Percentiles rank a stretch among this genome's conserved stretches.
Evolutionary conservation across 2,888 invertebrate species (phyloP).

Genomic region (Lutraria lutraria): DNA sequence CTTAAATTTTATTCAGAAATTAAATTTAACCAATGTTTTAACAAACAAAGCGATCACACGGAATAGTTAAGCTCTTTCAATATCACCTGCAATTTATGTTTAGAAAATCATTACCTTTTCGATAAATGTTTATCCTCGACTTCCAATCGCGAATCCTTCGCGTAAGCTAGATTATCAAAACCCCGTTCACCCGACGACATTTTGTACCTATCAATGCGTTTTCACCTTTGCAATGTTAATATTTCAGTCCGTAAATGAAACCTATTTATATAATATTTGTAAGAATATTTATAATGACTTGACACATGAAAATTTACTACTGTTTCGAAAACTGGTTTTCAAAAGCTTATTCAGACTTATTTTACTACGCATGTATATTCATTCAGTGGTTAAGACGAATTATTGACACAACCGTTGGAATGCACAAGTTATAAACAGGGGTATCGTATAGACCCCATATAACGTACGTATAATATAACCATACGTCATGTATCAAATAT

Average conservation of each 20-base stretch:
- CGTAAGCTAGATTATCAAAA: conserved; percentile 4
- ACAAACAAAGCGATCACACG: background rate
- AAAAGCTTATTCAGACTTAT: background rate
- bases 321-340: background rate
- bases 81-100: background rate
- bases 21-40: background rate
- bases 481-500: too few species aligned
- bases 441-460: too few species aligned
- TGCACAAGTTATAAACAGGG: too few species aligned
- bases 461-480: too few species aligned
- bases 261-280: background rate
- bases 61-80: background rate
- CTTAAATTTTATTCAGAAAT: background rate
- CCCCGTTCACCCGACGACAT: background rate
- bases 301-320: background rate
- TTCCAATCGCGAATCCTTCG: background rate
- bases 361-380: too few species aligned
- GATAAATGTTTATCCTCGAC: background rate
- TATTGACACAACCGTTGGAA: too few species aligned
- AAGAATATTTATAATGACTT: background rate
- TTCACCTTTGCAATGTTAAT: background rate
- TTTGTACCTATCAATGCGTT: background rate
- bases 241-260: background rate
- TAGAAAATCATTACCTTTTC: background rate
- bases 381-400: too few species aligned